Base-by-base conservation (phyloP, 1,140 invertebrate genomes). In the Lepidurus packardi region DNA sequence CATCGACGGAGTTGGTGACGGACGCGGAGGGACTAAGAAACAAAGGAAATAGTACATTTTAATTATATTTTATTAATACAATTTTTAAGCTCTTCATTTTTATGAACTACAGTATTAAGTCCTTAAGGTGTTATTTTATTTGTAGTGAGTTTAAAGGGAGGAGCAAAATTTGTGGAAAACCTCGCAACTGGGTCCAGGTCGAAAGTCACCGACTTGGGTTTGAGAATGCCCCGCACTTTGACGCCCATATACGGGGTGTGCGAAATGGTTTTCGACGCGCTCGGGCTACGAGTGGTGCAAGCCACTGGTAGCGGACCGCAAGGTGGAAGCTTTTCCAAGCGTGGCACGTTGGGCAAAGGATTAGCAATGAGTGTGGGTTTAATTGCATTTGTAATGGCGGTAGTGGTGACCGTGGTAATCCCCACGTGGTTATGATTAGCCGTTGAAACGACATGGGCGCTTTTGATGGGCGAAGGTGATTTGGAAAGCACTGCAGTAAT, bases 351-450 rank as follows among this genome's bases (percentile, higher is more conserved):
- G 13, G 53, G 53, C 21, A 65, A 9, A 65, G 21, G 16, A 16
- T 65, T 65, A 13, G 53, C 53, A 13, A 65, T 21, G 21, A 65
- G 53, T 7, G 21, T 65, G 8, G 53, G 53, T 16, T 65, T 65
- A 7, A 65, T 65, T 7, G 53, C 16, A 65, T 65, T 65, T 7
- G 21, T 65, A 16, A n/a, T n/a, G 13, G 53, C 16, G 53, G 53
- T n/a, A 65, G 53, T 9, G 53, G 9, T 65, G 21, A 21, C 10
- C 0, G 53, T 65, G 10, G 21, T 65, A 21, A 7, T 65, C n/a
- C n/a, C 53, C 53, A 9, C 53, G 53, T 65, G 53, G 53, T 65
- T 65, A 65, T 65, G 53, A 65, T 65, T 65, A 7, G 53, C 53
- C 16, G 53, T 65, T 21, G 53, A 65, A 7, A 65, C 53, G 13